These are phyloP conservation scores for Cavia porcellus DNA, from an alignment of 2,113 vertebrate genomes.

Conservation along the genomic window DNA sequence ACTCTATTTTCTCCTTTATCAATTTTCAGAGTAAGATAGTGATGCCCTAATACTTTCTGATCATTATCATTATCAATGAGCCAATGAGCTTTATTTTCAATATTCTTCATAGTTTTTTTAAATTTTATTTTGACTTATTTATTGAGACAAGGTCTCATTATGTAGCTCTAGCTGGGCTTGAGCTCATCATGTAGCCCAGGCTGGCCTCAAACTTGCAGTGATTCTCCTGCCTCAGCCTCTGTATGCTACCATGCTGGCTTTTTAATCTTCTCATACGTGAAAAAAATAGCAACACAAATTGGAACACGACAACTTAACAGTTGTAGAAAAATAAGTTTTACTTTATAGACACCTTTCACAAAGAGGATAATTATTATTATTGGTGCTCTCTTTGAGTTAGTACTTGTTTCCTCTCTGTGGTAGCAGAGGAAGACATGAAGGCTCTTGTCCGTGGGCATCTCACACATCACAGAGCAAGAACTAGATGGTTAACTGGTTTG, in stretches of 20 bases:
- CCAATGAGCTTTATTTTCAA: background rate
- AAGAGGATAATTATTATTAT: background rate
- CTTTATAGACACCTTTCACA: constrained; percentile 8
- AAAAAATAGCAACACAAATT: background rate
- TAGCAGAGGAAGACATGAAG: background rate
- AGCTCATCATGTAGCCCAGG: too few species aligned
- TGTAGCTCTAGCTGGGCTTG: background rate
- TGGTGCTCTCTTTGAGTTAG: background rate
- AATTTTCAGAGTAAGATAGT: background rate
- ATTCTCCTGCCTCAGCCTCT: background rate
- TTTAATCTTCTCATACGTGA: background rate
- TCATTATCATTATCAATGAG: background rate
- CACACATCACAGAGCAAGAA: background rate
- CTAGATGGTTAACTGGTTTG: background rate
- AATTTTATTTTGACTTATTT: background rate
- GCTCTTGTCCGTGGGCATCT: background rate
- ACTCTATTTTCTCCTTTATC: background rate
- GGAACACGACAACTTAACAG: background rate
- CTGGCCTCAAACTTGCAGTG: background rate
- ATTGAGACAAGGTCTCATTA: background rate
- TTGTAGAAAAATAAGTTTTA: background rate
- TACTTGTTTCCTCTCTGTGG: background rate
- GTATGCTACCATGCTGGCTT: background rate
- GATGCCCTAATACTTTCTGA: background rate
- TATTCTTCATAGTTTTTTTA: background rate